Base-by-base conservation (phyloP, 2,797 vertebrate species). In the Microctenopoma lineatum region DNA sequence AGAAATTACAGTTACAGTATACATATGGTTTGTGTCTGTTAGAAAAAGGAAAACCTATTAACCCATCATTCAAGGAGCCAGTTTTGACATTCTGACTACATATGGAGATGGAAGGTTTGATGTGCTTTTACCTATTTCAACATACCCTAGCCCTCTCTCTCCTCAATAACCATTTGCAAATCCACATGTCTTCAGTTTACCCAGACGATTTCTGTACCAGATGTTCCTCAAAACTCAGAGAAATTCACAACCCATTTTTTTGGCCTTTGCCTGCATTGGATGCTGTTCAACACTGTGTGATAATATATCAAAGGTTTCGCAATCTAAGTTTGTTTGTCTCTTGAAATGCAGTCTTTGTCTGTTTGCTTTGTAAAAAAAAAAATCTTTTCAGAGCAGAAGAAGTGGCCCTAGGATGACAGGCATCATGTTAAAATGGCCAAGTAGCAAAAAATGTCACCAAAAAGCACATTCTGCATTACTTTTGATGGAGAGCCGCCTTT, bases 301-400 rank as follows among this genome's bases (percentile, higher is more conserved):
- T 88, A 80, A 79, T 84, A 74, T 84, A 90, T 91, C 86, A 90
- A 92, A 93, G 80, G 64, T 85, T 89, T 89, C 85, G 64, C 80
- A 90, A 85, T 88, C 84, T 76, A 66, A 82, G 85, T 88, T 86
- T 89, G 87, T 91, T 90, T 91, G 84, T 84, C 78, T 87, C 72
- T 85, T 88, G 58, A 89, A 92, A 90, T 46, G 66, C 83, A 68
- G 64, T 74, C 79, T 87, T 91, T 81, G 78, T 76, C 76, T 85
- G 55, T 64, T 67, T 68, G 78, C 86, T 86, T 87, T 87, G 87
- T 86, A 87, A 80, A 89, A 68, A 59, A 51, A 82, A 32, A 59
- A 62, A 56, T 59, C 76, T 84, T 89, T 75, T 66, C 54, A 82
- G 76, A 77, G 79, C 38, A 79, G 60, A 61, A 55, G 71, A 78